Base-by-base conservation (phyloP, 2,113 vertebrate genomes). In the Pionites leucogaster region DNA sequence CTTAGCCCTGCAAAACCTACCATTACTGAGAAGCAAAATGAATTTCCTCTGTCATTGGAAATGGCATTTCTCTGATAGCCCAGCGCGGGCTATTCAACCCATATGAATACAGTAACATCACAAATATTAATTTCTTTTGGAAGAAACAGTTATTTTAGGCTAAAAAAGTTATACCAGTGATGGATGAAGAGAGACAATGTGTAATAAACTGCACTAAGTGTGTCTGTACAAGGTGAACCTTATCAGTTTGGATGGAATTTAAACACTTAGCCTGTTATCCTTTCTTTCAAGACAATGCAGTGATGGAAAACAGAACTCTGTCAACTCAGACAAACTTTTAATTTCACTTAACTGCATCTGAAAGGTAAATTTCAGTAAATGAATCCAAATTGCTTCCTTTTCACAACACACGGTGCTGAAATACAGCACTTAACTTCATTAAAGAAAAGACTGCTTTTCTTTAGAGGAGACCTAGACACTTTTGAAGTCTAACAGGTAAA, bases 311-410 rank as follows among this genome's bases (percentile, higher is more conserved):
- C 96, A 97, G 96, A 95, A 95, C 39, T 52, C 96, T 96, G 94
- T 96, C 92, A 91, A 63, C 88, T 92, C 84, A 71, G 83, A 89
- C 92, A 91, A 82, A 93, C 82, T 90, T 97, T 92, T 87, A 87
- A 86, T 97, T 95, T 96, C 91, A 86, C 71, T 72, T 95, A 97
- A 97, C 90, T 96, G 84, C 88, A 95, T 96, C 91, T 93, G 96
- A 98, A 98, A 97, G 96, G 97, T 96, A 97, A 97, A 97, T 97
- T 96, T 97, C 55, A 37, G 93, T 93, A 95, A 97, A 97, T 96
- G 93, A 93, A 97, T 94, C 96, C 96, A 94, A 96, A 96, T 96
- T 63, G 92, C 96, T 98, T 98, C 97, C 97, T 96, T 98, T 96
- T 92, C 90, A 95, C 94, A 97, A 96, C 95, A 97, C 53, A 37